Evolutionary conservation across 2,888 invertebrate species (phyloP), one percentile per base, ranked within the genome.

Genomic region (Plagodis pulveraria): DNA sequence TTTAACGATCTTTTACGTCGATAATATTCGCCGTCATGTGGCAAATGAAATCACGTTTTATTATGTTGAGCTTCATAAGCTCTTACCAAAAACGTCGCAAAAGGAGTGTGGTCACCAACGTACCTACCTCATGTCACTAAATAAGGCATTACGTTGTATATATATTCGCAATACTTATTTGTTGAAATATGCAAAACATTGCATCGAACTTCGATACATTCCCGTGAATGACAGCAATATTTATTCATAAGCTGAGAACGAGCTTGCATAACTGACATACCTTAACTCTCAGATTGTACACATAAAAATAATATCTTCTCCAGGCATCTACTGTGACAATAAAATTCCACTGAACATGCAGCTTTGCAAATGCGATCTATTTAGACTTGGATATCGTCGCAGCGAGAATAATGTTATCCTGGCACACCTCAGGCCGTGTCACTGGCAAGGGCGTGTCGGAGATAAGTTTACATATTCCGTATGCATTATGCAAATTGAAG

Each of bases 401-500:
- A 77, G 76, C 73, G 82, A 87, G 89, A 88, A 89, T 89, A 91
- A 91, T 91, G 89, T 86, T 86, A 89, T 89, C 89, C 89, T 72
- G 90, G 86, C 91, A 79, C 89, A 86, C 90, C 91, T 89, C 87
- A 83, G 74, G 71, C 80, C 82, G 79, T 87, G 89, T 89, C 91
- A 89, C 87, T 80, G 77, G 82, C 81, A 86, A 87, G 91, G 91
- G 91, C 87, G 91, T 89, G 91, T 86, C 88, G 70, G 77, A 89
- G 89, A 89, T 90, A 88, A 88, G 87, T 91, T 89, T 88, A 91
- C 89, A 89, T 91, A 91, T 89, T 90, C 88, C 78, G 86, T 87
- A 91, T 92, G 90, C 88, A 92, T 91, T 91, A 91, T 92, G 91
- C 90, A 89, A 88, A 92, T 90, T 83, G 86, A 84, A 87, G 86